Evolutionary conservation across 2,797 vertebrate genomes (phyloP).

Genomic region (Masticophis lateralis): DNA sequence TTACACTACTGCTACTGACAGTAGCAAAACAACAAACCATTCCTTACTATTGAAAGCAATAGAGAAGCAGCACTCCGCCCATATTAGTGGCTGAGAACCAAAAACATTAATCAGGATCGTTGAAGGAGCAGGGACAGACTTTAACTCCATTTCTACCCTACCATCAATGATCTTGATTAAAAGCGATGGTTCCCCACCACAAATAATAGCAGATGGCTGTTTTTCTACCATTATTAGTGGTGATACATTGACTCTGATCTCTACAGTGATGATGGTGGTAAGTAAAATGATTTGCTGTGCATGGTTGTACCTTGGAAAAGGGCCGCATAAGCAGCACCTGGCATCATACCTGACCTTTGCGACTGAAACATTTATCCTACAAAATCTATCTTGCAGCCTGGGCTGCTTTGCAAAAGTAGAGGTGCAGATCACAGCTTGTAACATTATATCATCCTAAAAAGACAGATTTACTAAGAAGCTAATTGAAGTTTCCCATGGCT

Average conservation of each 20-base stretch:
- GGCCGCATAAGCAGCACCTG: not conserved
- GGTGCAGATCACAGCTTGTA: not conserved
- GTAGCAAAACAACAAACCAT: not conserved
- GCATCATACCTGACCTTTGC: not conserved
- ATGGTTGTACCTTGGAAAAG: not conserved
- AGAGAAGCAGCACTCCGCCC: not conserved
- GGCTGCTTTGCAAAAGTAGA: not conserved
- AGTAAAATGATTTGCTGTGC: not conserved
- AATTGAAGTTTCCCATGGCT: not conserved
- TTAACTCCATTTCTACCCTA: not conserved
- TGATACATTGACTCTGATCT: not conserved
- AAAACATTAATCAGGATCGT: not conserved
- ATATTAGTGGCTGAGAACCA: not conserved
- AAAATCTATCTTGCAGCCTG: not conserved
- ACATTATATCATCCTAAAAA: not conserved
- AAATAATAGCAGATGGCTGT: not conserved
- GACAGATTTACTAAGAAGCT: not conserved
- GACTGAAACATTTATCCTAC: not conserved
- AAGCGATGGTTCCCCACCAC: not conserved
- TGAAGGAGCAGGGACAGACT: not conserved
- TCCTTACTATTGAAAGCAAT: not conserved
- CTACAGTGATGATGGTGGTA: not conserved
- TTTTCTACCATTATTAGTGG: not conserved
- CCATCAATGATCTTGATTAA: not conserved
- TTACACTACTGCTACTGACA: not conserved